Conservation (phyloP, 2,113 vertebrate genomes). For the Dolichotis patagonum region DNA sequence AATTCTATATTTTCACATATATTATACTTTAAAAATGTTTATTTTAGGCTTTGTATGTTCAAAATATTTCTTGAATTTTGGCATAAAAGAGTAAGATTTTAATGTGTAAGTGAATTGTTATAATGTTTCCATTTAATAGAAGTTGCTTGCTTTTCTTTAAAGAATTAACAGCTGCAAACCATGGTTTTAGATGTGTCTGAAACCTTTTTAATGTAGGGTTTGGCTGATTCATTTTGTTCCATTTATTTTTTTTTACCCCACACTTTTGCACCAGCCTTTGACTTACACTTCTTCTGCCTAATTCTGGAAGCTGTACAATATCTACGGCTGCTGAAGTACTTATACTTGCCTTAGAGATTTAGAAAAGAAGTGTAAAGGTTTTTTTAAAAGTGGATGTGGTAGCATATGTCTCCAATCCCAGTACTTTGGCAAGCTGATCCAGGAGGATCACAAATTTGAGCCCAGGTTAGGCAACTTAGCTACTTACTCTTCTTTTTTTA, state of each 20-base stretch:
- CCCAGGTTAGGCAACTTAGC: background rate
- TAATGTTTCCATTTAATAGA: background rate
- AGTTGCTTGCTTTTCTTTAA: background rate
- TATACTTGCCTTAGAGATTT: background rate
- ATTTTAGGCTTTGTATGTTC: slow-evolving; percentile 48
- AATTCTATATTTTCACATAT: background rate
- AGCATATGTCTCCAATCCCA: background rate
- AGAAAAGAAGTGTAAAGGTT: background rate
- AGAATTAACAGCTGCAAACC: background rate
- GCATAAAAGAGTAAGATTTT: background rate
- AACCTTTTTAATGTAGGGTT: background rate
- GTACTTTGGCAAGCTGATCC: background rate
- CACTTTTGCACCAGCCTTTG: background rate
- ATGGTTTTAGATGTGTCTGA: background rate
- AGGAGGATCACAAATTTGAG: background rate
- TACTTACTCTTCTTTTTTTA: too few species aligned
- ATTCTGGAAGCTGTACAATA: slow-evolving; percentile 23
- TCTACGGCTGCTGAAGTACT: background rate
- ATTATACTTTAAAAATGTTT: slow-evolving; percentile 21
- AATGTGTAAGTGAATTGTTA: slow-evolving; percentile 21
- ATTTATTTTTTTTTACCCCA: background rate
- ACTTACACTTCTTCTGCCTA: background rate
- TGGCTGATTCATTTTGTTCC: background rate
- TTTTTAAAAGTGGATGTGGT: background rate
- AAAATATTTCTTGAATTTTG: slow-evolving; percentile 31